Evolutionary conservation across 2,888 invertebrate genomes (phyloP).

Genomic region (Harpalus rubripes): DNA sequence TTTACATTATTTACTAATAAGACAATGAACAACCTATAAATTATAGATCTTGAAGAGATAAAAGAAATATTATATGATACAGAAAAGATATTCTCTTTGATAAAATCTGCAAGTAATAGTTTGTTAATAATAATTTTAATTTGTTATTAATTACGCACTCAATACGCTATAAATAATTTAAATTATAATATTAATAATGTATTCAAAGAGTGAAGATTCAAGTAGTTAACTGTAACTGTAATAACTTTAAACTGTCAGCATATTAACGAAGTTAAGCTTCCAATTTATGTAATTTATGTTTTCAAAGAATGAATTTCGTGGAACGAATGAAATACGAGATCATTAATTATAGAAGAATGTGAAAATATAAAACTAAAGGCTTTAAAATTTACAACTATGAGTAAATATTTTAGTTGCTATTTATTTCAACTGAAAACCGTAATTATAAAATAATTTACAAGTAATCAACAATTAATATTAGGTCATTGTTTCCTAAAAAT

Average conservation of each 20-base stretch:
- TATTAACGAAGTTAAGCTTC: conserved; percentile 30
- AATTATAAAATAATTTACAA: no score
- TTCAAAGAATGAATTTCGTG: conserved; percentile 19
- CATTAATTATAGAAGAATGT: conserved; percentile 22
- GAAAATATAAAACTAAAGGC: conserved; percentile 10
- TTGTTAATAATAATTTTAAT: background rate
- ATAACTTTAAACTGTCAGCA: conserved; percentile 22
- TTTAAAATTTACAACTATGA: conserved; percentile 1
- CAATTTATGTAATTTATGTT: conserved; percentile 48
- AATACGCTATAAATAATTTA: background rate
- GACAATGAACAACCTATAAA: background rate
- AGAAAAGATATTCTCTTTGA: background rate
- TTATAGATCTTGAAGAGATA: background rate
- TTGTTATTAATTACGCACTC: background rate
- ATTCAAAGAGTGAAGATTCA: background rate
- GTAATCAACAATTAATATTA: no score
- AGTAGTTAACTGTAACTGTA: conserved; percentile 5
- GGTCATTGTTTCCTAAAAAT: no score
- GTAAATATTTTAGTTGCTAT: background rate
- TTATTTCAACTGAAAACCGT: background rate
- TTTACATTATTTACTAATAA: background rate
- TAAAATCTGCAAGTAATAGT: background rate
- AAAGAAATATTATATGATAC: background rate
- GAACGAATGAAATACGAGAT: conserved; percentile 10
- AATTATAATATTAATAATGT: background rate